Base-by-base conservation (phyloP, 2,113 vertebrate species). In the Megalops atlanticus region DNA sequence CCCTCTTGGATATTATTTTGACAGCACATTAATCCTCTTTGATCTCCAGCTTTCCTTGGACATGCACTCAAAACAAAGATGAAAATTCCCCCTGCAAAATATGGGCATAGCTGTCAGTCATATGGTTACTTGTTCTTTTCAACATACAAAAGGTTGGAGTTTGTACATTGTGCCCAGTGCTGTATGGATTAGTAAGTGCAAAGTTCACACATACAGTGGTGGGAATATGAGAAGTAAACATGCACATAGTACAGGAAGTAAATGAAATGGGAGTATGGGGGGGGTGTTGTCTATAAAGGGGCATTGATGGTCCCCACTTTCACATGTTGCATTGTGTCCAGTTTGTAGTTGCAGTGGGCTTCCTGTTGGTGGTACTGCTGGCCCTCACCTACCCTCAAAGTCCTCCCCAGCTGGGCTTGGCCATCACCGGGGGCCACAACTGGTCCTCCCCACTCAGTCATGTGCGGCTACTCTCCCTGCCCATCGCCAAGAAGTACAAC, bases 401-500 rank as follows among this genome's bases (percentile, higher is more conserved):
- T 81, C 83, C 90, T 0, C 91, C 95, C 36, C 92, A 94, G 0
- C 89, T 95, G 0, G 95, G 95, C 33, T 90, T 94, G 0, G 89
- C 91, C 0, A 93, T 94, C 82, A 87, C 95, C 68, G 93, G 92
- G 80, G 89, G 91, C 72, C 94, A 94, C 31, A 95, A 95, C 87
- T 96, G 95, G 96, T 94, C 94, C 35, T 96, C 95, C 8, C 95
- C 97, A 10, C 76, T 99, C 2, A 92, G 91, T 54, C 96, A 98
- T 71, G 95, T 97, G 85, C 95, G 97, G 0, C 93, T 99, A 81
- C 91, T 98, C 86, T 95, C 95, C 14, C 88, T 99, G 86, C 97
- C 97, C 72, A 98, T 99, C 77, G 95, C 97, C 88, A 96, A 96
- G 92, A 99, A 98, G 87, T 97, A 99, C 87, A 96, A 97, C 93